Percentiles rank a stretch among this genome's conserved stretches.
Evolutionary conservation across 1,140 invertebrate species (phyloP).

Genomic region (Magallana ariakensis): DNA sequence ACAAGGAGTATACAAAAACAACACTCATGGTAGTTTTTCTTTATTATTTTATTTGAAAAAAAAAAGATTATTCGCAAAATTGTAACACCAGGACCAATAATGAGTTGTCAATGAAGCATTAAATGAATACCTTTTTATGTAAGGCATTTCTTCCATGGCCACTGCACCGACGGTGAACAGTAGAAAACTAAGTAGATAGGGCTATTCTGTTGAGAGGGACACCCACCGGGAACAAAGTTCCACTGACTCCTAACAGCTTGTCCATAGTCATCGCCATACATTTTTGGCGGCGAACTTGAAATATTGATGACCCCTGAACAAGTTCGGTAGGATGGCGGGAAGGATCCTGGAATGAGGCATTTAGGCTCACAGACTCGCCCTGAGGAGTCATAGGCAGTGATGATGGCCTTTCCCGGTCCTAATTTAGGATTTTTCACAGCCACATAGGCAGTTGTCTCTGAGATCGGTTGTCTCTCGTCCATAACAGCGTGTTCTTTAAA

Average conservation of each 20-base stretch:
- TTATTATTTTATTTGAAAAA: too few relatives aligned
- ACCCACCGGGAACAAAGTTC: constrained; percentile 6
- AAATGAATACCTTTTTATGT: too few relatives aligned
- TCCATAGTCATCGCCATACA: constrained; percentile 43
- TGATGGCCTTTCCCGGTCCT: constrained; percentile 41
- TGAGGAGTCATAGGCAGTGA: constrained; percentile 46
- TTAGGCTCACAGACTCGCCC: constrained; percentile 50
- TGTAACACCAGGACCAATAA: neutral
- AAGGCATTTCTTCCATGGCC: constrained; percentile 60
- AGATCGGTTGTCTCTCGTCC: constrained; percentile 66
- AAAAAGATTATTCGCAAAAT: neutral
- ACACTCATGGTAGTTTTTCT: too few relatives aligned
- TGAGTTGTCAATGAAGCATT: too few relatives aligned
- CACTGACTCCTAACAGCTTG: constrained; percentile 42
- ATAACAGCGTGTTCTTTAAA: constrained; percentile 67
- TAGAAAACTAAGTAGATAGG: neutral
- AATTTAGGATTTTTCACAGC: constrained; percentile 60
- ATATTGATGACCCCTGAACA: constrained; percentile 50
- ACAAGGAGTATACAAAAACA: too few relatives aligned
- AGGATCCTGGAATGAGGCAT: constrained; percentile 32
- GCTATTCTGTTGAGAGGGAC: neutral
- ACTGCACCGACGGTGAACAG: constrained; percentile 60
- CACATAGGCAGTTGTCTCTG: constrained; percentile 60
- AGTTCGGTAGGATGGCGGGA: constrained; percentile 30
- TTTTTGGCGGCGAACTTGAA: constrained; percentile 41